phyloP scores from a whole-genome alignment of 2,797 vertebrate species.

The Naso thynnoides region DNA sequence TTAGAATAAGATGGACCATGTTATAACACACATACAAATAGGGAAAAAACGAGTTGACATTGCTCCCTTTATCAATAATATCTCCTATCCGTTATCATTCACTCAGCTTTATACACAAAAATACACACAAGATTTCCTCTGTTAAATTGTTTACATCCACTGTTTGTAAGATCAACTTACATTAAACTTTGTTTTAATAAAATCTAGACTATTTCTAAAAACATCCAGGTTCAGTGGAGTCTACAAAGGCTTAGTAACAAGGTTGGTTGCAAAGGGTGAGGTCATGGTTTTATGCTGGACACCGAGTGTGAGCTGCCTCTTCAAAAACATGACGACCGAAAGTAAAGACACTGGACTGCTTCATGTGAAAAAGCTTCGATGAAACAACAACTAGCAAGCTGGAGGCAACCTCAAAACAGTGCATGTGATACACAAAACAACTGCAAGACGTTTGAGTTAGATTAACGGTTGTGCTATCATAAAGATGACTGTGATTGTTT shows the following conservation, averaged over 20 bases:
- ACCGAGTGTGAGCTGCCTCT: slow-evolving; percentile 36
- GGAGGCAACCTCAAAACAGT: slow-evolving; percentile 9
- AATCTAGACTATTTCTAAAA: slow-evolving; percentile 68
- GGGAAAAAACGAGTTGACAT: slow-evolving; percentile 2
- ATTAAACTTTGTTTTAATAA: slow-evolving; percentile 54
- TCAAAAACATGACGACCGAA: slow-evolving; percentile 30
- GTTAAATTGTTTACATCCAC: slow-evolving; percentile 32
- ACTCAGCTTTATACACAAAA: slow-evolving; percentile 22
- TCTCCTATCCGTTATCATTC: slow-evolving; percentile 7
- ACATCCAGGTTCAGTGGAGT: slow-evolving; percentile 53
- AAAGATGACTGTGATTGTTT: neutral
- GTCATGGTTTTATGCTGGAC: slow-evolving; percentile 30
- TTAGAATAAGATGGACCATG: slow-evolving; percentile 24
- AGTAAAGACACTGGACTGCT: slow-evolving; percentile 1
- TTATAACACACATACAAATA: slow-evolving; percentile 14
- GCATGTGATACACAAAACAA: neutral
- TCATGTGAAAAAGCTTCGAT: slow-evolving; percentile 12
- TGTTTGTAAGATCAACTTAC: slow-evolving; percentile 49
- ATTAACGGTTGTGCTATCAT: slow-evolving; percentile 45
- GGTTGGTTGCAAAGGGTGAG: slow-evolving; percentile 45
- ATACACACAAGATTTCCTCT: slow-evolving; percentile 32
- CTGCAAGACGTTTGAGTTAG: neutral
- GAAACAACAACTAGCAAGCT: slow-evolving; percentile 10
- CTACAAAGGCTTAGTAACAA: slow-evolving; percentile 65
- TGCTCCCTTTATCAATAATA: slow-evolving; percentile 1